Percentiles rank a stretch among this genome's conserved stretches.
Evolutionary conservation across 64 coral and sea anemone genomes (phyloP).

Genomic region (Orbicella faveolata): DNA sequence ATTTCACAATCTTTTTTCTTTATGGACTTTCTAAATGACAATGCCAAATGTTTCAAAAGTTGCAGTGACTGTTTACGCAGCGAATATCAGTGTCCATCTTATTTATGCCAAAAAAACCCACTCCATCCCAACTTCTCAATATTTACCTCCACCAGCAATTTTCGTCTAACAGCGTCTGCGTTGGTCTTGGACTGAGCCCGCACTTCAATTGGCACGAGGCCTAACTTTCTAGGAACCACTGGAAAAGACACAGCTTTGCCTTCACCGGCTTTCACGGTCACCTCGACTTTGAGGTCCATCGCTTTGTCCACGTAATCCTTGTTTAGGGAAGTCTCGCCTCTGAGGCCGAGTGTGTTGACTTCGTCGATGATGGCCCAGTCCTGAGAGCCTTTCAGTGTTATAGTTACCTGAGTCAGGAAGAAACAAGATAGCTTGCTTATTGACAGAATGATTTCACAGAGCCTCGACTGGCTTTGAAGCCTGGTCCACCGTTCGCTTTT

Average conservation of each 20-base stretch:
- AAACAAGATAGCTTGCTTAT: neutral
- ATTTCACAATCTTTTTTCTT: no score
- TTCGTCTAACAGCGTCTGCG: slow-evolving; percentile 69
- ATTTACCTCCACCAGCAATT: slow-evolving; percentile 75
- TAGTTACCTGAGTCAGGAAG: slow-evolving; percentile 31
- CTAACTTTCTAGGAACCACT: slow-evolving; percentile 46
- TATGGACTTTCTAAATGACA: no score
- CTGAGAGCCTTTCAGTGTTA: slow-evolving; percentile 70
- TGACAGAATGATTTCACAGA: no score
- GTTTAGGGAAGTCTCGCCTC: neutral
- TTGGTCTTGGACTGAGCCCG: slow-evolving; percentile 44
- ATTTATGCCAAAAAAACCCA: no score
- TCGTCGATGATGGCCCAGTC: slow-evolving; percentile 65
- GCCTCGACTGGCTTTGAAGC: no score
- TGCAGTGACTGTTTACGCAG: no score
- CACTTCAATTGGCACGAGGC: slow-evolving; percentile 61
- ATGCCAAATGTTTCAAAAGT: no score
- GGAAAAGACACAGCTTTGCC: slow-evolving; percentile 68
- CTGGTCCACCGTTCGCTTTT: no score
- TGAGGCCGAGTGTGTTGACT: slow-evolving; percentile 7
- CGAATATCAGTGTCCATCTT: no score
- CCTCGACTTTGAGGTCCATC: slow-evolving; percentile 20
- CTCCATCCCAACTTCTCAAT: neutral
- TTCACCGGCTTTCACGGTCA: slow-evolving; percentile 42
- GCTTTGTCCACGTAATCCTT: slow-evolving; percentile 23